Conservation (phyloP, 2,797 vertebrate genomes). For the Lagorchestes hirsutus region DNA sequence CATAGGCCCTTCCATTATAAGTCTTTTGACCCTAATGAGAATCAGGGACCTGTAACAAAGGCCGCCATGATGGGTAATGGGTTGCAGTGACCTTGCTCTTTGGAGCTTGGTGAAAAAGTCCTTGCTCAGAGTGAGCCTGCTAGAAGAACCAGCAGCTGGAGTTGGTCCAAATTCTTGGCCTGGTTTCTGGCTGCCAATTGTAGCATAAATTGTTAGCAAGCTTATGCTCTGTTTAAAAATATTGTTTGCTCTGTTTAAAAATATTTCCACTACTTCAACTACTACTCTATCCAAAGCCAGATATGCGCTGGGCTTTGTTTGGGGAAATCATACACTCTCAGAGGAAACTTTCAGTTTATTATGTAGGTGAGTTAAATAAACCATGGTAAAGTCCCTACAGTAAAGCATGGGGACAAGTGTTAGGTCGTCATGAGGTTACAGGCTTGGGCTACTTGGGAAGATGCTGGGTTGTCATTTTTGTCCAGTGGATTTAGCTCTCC, state of each 20-base stretch:
- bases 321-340: not conserved
- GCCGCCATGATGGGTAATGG: not conserved
- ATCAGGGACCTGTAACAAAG: not conserved
- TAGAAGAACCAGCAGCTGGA: constrained; percentile 29
- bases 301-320: not conserved
- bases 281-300: not conserved
- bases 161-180: constrained; percentile 28
- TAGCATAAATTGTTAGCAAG: constrained; percentile 26
- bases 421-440: not conserved
- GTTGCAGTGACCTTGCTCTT: not conserved
- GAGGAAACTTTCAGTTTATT: not conserved
- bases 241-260: constrained; percentile 31
- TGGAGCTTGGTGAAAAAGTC: constrained; percentile 34
- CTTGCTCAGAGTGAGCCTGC: not conserved
- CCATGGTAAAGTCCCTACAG: not conserved
- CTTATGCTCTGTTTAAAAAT: not conserved
- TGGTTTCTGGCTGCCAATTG: not conserved
- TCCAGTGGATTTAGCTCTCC: not conserved
- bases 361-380: not conserved
- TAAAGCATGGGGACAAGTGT: not conserved
- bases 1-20: not conserved
- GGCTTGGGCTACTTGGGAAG: not conserved
- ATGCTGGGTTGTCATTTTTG: not conserved
- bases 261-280: not conserved
- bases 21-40: not conserved